Conservation (phyloP, 2,113 vertebrate species). For the Sphaerodactylus townsendi region DNA sequence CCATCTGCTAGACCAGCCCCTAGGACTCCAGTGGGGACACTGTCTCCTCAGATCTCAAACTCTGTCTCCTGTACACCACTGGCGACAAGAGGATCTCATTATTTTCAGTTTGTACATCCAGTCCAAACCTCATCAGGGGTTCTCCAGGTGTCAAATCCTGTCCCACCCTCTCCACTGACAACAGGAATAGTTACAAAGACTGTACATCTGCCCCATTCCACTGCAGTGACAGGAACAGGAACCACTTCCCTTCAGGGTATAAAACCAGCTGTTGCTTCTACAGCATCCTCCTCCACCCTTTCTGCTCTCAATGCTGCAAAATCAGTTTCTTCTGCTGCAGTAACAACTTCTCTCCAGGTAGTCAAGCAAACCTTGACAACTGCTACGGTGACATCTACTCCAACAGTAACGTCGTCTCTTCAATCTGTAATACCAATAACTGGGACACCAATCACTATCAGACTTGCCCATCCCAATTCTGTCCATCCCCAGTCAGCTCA, state of each 20-base stretch:
- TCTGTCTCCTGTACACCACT: constrained; percentile 32
- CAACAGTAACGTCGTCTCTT: not conserved
- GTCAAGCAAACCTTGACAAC: constrained; percentile 58
- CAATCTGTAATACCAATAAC: constrained; percentile 49
- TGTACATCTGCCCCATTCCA: constrained; percentile 22
- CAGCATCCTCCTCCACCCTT: constrained; percentile 28
- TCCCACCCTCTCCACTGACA: constrained; percentile 17
- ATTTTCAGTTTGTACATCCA: constrained; percentile 59
- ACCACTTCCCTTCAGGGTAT: constrained; percentile 56
- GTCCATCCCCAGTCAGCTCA: constrained; percentile 23
- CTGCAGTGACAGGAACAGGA: not conserved
- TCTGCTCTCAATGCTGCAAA: constrained; percentile 36
- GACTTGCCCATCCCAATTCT: constrained; percentile 58
- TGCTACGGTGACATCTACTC: not conserved
- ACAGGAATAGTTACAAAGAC: constrained; percentile 32
- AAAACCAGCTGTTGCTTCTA: constrained; percentile 44
- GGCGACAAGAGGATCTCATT: constrained; percentile 32
- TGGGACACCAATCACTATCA: constrained; percentile 62
- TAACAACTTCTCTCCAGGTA: constrained; percentile 50
- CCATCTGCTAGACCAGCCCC: constrained; percentile 35
- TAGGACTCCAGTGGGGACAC: constrained; percentile 19
- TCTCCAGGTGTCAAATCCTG: constrained; percentile 22
- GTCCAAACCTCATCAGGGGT: constrained; percentile 18
- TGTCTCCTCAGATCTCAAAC: constrained; percentile 37
- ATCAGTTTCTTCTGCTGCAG: constrained; percentile 31